These are phyloP conservation scores for Haliclona indistincta DNA, from an alignment of 37 sponge, comb jelly and placozoan genomes.

Conservation along the genomic window DNA sequence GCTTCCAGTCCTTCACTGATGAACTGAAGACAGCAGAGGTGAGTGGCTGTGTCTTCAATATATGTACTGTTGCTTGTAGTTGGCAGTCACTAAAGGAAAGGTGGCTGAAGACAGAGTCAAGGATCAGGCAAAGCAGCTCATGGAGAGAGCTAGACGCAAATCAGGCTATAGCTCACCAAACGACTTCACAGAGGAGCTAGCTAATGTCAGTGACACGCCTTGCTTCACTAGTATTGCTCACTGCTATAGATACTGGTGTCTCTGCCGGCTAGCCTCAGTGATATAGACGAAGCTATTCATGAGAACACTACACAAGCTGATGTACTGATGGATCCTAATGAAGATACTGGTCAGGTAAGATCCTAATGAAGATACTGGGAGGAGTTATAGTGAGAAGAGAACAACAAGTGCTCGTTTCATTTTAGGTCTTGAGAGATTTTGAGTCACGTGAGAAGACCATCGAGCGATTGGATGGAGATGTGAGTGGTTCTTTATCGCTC, in stretches of 20 bases:
- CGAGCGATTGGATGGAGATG: neutral
- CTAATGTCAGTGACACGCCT: neutral
- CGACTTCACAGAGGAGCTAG: neutral
- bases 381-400: too few species aligned
- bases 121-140: neutral
- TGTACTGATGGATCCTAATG: conserved; percentile 54
- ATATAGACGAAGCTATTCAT: conserved; percentile 66
- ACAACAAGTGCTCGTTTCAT: neutral
- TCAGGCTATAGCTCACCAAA: conserved; percentile 17
- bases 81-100: neutral
- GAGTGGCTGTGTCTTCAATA: neutral
- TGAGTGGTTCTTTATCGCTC: neutral
- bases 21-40: neutral
- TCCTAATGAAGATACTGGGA: neutral
- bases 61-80: neutral
- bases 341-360: too few species aligned
- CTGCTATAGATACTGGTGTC: neutral
- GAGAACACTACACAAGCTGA: conserved; percentile 68
- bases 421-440: neutral
- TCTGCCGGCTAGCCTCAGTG: conserved; percentile 36
- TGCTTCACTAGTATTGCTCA: neutral
- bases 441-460: neutral
- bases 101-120: neutral
- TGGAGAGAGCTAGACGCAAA: conserved; percentile 23
- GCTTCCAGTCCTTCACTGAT: neutral